phyloP scores from a whole-genome alignment of 2,888 invertebrate species.

The Dolomedes plantarius region DNA sequence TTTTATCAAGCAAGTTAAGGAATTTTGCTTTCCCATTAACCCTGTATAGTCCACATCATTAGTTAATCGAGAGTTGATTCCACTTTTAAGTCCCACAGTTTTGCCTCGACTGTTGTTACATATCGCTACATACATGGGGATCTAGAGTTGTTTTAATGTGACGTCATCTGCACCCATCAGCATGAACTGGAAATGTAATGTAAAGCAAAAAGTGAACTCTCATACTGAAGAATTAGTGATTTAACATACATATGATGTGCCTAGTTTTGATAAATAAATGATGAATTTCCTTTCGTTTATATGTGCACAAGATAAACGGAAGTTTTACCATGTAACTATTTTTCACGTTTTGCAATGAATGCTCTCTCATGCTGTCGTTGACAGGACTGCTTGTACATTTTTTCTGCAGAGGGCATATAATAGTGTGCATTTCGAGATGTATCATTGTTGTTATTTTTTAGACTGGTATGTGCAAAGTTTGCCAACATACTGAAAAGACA shows the following conservation, averaged over 20 bases:
- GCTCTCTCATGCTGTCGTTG: slow-evolving; percentile 36
- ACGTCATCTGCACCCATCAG: slow-evolving; percentile 27
- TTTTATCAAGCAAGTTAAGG: too few relatives aligned
- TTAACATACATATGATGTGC: slow-evolving; percentile 62
- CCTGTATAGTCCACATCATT: too few relatives aligned
- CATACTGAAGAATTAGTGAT: slow-evolving; percentile 49
- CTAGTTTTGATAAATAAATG: slow-evolving; percentile 66
- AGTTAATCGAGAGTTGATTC: too few relatives aligned
- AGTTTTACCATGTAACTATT: slow-evolving; percentile 53
- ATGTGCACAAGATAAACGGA: slow-evolving; percentile 49
- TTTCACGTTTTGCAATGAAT: slow-evolving; percentile 52
- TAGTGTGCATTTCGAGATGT: slow-evolving; percentile 53
- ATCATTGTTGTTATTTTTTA: slow-evolving; percentile 44
- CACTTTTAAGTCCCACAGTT: slow-evolving; percentile 11
- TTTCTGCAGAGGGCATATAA: slow-evolving; percentile 18
- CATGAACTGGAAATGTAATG: slow-evolving; percentile 23
- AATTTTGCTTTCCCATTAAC: too few relatives aligned
- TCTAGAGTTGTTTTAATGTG: slow-evolving; percentile 30
- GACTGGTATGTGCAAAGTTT: slow-evolving; percentile 41
- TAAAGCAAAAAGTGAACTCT: slow-evolving; percentile 19
- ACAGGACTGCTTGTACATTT: slow-evolving; percentile 56
- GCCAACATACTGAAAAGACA: neutral
- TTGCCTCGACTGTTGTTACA: slow-evolving; percentile 45
- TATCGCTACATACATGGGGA: slow-evolving; percentile 34
- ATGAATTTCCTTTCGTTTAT: slow-evolving; percentile 50